Evolutionary conservation across 2,113 vertebrate genomes (phyloP).

Genomic region (Panthera tigris): DNA sequence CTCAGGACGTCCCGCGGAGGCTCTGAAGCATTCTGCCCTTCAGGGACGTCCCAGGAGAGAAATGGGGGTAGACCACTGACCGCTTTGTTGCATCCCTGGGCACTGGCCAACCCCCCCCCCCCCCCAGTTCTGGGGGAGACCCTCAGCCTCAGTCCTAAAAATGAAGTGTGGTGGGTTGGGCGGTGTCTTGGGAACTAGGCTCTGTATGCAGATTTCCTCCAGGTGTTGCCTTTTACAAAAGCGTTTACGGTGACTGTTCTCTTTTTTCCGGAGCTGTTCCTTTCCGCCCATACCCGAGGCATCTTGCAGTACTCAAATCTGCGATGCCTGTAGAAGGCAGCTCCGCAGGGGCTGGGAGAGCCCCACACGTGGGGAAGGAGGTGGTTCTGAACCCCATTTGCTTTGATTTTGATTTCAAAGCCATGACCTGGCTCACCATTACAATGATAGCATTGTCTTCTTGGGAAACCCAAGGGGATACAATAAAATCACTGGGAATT

Average conservation of each 20-base stretch:
- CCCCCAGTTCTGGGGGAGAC: not conserved
- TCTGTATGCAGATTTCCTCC: not conserved
- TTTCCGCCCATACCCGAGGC: not conserved
- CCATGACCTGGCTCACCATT: not conserved
- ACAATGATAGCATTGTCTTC: not conserved
- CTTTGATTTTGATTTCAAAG: not conserved
- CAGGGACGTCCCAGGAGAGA: not conserved
- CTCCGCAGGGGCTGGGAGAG: not conserved
- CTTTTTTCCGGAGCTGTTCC: not conserved
- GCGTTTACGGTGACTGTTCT: not conserved
- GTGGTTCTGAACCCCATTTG: not conserved
- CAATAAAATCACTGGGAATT: not conserved
- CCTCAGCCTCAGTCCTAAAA: not conserved
- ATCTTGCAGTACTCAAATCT: not conserved
- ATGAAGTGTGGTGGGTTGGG: too few relatives aligned
- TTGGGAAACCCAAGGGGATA: not conserved
- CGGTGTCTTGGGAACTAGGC: too few relatives aligned
- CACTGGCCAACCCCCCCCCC: not conserved
- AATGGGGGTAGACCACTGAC: too few relatives aligned
- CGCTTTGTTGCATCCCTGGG: not conserved
- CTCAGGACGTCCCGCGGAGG: not conserved
- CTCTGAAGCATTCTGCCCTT: not conserved
- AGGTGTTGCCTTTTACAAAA: not conserved
- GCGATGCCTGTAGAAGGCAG: not conserved
- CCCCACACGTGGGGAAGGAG: not conserved